Conservation (phyloP, 2,888 invertebrate genomes). For the Cephus spinipes region DNA sequence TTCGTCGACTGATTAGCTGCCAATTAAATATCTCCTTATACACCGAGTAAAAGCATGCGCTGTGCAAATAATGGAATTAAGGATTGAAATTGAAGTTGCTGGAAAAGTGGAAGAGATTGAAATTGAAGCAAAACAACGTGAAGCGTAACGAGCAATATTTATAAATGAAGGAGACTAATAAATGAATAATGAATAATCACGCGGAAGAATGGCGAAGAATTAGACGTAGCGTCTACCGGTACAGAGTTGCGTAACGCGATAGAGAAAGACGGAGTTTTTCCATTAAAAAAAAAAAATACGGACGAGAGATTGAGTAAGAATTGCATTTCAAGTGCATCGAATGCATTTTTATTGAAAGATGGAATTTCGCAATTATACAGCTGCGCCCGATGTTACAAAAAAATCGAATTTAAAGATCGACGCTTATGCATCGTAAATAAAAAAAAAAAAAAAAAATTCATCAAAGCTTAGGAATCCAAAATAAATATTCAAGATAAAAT, state of each 20-base stretch:
- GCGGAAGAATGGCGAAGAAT: not conserved
- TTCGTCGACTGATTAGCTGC: not conserved
- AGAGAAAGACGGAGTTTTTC: not conserved
- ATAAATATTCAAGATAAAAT: not conserved
- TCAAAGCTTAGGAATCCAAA: not conserved
- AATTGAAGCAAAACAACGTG: not conserved
- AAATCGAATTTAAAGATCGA: not conserved
- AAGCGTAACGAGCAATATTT: not conserved
- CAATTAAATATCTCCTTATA: not conserved
- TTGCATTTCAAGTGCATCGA: not conserved
- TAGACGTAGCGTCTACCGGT: not conserved
- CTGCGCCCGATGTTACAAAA: not conserved
- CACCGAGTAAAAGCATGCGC: not conserved
- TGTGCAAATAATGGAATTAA: not conserved
- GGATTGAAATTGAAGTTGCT: not conserved
- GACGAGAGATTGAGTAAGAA: not conserved
- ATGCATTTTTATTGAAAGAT: not conserved
- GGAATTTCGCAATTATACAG: not conserved
- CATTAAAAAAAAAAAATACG: not conserved
- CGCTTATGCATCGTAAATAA: not conserved
- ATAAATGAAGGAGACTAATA: not conserved
- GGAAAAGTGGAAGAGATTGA: not conserved
- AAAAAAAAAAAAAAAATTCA: not conserved
- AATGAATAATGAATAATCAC: not conserved
- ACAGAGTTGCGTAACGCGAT: not conserved